A percentile compares a stretch with the other conserved stretches of the same genome.
These are phyloP conservation scores for Meteorus sp. DNA, from an alignment of 1,140 invertebrate genomes.

Conservation along the genomic window DNA sequence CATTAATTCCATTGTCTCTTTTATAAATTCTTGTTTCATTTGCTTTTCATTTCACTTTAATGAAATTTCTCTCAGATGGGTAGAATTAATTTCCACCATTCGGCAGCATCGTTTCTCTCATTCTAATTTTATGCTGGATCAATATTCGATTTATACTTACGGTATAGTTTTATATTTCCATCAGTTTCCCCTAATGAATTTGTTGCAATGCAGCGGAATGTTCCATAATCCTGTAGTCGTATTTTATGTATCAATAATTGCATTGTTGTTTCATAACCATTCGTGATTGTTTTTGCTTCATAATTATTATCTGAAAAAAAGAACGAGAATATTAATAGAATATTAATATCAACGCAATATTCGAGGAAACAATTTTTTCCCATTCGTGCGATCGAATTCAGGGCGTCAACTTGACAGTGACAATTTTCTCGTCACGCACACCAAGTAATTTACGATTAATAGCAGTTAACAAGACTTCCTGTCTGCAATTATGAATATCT, in stretches of 20 bases:
- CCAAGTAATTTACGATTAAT: no score
- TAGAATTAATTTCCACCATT: not conserved
- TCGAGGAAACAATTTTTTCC: constrained; percentile 1
- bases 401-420: not conserved
- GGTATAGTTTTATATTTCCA: constrained; percentile 64
- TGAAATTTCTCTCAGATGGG: no score
- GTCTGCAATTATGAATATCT: no score
- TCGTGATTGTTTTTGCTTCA: constrained; percentile 56
- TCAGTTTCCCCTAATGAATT: constrained; percentile 66
- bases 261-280: constrained; percentile 63
- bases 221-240: constrained; percentile 63
- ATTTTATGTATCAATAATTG: constrained; percentile 63
- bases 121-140: not conserved
- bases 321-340: constrained; percentile 1
- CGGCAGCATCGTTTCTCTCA: not conserved
- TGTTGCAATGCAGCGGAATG: constrained; percentile 65
- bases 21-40: no score
- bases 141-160: constrained; percentile 50
- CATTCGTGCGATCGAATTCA: not conserved
- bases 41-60: no score
- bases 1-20: no score
- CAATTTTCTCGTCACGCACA: no score
- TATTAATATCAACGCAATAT: not conserved
- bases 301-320: constrained; percentile 58
- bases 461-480: no score